Percentiles rank a stretch among this genome's conserved stretches.
phyloP scores from a whole-genome alignment of 1,140 invertebrate genomes.

The Gerris buenoi region DNA sequence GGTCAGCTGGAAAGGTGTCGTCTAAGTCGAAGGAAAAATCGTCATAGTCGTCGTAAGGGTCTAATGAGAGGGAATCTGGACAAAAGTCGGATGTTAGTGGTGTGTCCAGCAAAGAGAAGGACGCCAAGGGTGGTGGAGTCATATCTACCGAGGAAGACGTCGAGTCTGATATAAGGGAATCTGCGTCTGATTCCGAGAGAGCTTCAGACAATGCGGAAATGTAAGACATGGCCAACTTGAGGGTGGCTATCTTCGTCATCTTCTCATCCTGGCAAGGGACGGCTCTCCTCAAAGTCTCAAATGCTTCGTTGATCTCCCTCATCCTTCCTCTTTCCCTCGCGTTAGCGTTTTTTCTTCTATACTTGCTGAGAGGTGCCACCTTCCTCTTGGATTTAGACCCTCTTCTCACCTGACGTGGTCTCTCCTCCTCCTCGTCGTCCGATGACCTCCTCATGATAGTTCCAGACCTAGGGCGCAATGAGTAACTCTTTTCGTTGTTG shows the following conservation, averaged over 20 bases:
- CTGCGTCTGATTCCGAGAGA: conserved; percentile 21
- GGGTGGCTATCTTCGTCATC: conserved; percentile 74
- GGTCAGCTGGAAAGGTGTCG: not conserved
- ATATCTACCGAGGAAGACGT: not conserved
- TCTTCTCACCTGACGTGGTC: conserved; percentile 16
- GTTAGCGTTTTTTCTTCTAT: conserved; percentile 76
- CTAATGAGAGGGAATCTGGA: not conserved
- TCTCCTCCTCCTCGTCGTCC: conserved; percentile 19
- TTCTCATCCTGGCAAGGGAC: conserved; percentile 54
- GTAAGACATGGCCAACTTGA: conserved; percentile 75
- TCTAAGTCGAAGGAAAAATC: not conserved
- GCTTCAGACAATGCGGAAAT: conserved; percentile 47
- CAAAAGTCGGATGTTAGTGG: not conserved
- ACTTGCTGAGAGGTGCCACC: conserved; percentile 73
- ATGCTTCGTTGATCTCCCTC: conserved; percentile 76
- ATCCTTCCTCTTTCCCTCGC: conserved; percentile 69
- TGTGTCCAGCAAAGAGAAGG: not conserved
- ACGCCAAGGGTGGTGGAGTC: not conserved
- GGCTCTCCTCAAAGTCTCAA: conserved; percentile 57
- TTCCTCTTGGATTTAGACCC: conserved; percentile 38
- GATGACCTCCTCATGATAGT: conserved; percentile 11
- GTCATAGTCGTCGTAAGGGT: not conserved
- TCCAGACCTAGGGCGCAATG: conserved; percentile 20
- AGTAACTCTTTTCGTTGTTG: conserved; percentile 22
- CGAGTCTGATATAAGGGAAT: conserved; percentile 9